Evolutionary conservation across 2,888 invertebrate genomes (phyloP), one percentile per base, ranked within the genome.

Genomic region (Uropetala carovei): DNA sequence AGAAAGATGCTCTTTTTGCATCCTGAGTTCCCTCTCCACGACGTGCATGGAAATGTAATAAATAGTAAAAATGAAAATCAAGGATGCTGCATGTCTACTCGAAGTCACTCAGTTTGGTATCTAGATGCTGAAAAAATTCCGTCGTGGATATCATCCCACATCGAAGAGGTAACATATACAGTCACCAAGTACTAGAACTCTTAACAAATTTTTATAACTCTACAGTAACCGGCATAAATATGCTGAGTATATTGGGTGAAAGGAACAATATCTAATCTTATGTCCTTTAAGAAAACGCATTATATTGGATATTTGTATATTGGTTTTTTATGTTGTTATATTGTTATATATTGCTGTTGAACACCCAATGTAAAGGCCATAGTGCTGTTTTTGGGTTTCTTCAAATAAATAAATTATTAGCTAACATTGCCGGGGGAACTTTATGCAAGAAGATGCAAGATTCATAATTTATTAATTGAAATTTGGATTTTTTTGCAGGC

Each of bases 401-500:
- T n/a, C n/a, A n/a, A n/a, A n/a, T n/a, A n/a, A n/a, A n/a, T n/a
- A n/a, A n/a, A n/a, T n/a, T n/a, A n/a, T n/a, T n/a, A n/a, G n/a
- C n/a, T n/a, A n/a, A n/a, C n/a, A n/a, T n/a, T n/a, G n/a, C n/a
- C n/a, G n/a, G n/a, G n/a, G n/a, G n/a, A n/a, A n/a, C n/a, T n/a
- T n/a, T n/a, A 43, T 1, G 43, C 3, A 43, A 43, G 43, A 3
- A 5, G 1, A 3, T 43, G 43, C 5, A 43, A 43, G 43, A 43
- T 43, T 43, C 43, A 1, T 43, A 43, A 3, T 43, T 43, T 43
- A 43, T 43, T 68, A 75, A 75, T 13, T 18, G 11, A 18, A 10
- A 0, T 89, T 91, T 22, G 86, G 56, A 64, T 75, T 91, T 92
- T 58, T 92, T 93, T 93, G n/a, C 93, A 94, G 94, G 93, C 93